Percentiles rank a stretch among this genome's conserved stretches.
Evolutionary conservation across 2,797 vertebrate species (phyloP).

Genomic region (Danionella dracula): DNA sequence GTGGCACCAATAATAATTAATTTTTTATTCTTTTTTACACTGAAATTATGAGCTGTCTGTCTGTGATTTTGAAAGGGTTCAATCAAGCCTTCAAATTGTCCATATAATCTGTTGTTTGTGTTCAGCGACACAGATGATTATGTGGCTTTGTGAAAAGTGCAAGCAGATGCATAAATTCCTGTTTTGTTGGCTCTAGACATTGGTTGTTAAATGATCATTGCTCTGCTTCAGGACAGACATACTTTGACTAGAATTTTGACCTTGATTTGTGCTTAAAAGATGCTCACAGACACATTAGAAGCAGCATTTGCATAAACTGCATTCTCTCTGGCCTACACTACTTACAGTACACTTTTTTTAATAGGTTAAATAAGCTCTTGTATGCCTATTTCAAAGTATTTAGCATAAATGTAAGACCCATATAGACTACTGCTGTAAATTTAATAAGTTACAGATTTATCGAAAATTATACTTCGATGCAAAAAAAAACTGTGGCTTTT

Average conservation of each 20-base stretch:
- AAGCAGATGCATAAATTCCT: background rate
- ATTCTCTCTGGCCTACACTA: too few relatives aligned
- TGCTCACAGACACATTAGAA: slow-evolving; percentile 17
- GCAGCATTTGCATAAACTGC: background rate
- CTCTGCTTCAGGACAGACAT: slow-evolving; percentile 10
- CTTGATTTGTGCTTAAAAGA: slow-evolving; percentile 9
- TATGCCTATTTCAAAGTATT: too few relatives aligned
- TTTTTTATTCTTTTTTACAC: background rate
- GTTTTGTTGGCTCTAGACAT: slow-evolving; percentile 6
- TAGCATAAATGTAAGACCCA: too few relatives aligned
- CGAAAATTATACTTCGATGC: too few relatives aligned
- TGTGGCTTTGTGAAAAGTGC: slow-evolving; percentile 3
- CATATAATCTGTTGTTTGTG: background rate
- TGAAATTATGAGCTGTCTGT: background rate
- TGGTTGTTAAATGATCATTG: slow-evolving; percentile 28
- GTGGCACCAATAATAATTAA: background rate
- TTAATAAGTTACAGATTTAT: too few relatives aligned
- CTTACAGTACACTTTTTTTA: too few relatives aligned
- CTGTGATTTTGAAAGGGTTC: slow-evolving; percentile 2
- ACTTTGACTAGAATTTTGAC: slow-evolving; percentile 28
- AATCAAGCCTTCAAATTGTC: slow-evolving; percentile 5
- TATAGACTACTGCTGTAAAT: too few relatives aligned
- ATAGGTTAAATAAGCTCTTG: too few relatives aligned
- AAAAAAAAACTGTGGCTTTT: too few relatives aligned
- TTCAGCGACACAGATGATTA: slow-evolving; percentile 7